These are phyloP conservation scores for Campoplex capitator DNA, from an alignment of 2,888 invertebrate genomes.

Conservation along the genomic window DNA sequence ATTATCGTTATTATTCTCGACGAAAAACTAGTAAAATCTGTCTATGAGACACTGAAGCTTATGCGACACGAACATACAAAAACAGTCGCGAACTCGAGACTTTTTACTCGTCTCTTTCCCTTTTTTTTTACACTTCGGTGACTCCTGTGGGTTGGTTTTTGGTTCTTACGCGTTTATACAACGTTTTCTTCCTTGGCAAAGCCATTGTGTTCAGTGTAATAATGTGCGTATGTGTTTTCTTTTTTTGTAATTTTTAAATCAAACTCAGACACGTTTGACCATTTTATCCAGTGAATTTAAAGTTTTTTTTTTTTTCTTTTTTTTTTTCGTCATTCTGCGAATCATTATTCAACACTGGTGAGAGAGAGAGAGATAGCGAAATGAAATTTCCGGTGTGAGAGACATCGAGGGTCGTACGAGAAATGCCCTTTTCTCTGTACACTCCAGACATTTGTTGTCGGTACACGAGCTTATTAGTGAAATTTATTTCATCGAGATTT, in stretches of 20 bases:
- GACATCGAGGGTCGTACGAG: neutral
- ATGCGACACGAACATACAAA: neutral
- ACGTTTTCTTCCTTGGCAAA: slow-evolving; percentile 9
- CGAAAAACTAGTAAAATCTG: slow-evolving; percentile 4
- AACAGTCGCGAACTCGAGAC: neutral
- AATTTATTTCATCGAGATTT: neutral
- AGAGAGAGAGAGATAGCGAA: neutral
- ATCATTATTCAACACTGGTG: neutral
- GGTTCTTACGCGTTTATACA: neutral
- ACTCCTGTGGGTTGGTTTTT: neutral
- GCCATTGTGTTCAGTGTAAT: slow-evolving; percentile 54
- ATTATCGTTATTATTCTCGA: slow-evolving; percentile 11
- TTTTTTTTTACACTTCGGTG: neutral
- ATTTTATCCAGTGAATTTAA: neutral
- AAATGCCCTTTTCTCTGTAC: neutral
- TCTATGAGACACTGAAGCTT: slow-evolving; percentile 30
- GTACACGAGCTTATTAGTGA: slow-evolving; percentile 23
- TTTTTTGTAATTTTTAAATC: neutral
- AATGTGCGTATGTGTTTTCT: neutral
- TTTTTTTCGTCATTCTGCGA: neutral
- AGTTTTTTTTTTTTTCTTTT: neutral
- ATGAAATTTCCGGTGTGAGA: neutral
- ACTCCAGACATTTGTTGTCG: slow-evolving; percentile 1
- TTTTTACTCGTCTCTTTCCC: neutral
- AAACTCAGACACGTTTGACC: neutral